Evolutionary conservation across 2,888 invertebrate genomes (phyloP), one percentile per base, ranked within the genome.

Genomic region (Lasioglossum lativentre): DNA sequence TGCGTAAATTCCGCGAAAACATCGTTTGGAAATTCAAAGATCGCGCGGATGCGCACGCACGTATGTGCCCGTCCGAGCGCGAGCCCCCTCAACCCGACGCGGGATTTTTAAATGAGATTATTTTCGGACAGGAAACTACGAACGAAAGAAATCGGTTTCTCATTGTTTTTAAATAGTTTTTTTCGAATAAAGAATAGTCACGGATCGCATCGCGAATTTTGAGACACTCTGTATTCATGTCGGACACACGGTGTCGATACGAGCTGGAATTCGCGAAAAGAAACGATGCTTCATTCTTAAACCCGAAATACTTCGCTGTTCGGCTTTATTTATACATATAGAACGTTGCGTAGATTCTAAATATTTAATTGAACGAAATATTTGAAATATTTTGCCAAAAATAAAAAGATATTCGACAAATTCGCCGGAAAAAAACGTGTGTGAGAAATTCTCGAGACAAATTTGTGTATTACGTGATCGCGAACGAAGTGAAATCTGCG

Each of bases 361-460:
- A 47, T 38, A 14, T n/a, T 77, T 1, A 30, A 38, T 12, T 63
- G 66, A 45, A n/a, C 4, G 34, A 82, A n/a, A 5, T 42, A 66
- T 70, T 56, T 74, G 6, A 59, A 59, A 68, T 77, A 59, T 70
- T 82, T 70, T 34, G 30, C 30, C 10, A 3, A 56, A 52, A 16
- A 27, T 12, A 45, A 73, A 30, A 66, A 42, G 38, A 12, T 78
- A 71, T 75, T 82, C 63, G 52, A 52, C 34, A 52, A 63, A 56
- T n/a, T 56, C 16, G 38, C 23, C 16, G 19, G 27, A 19, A n/a
- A 27, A 4, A 78, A 71, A 52, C 19, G 12, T 45, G 52, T 70
- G 47, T 78, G 38, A 40, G 42, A 75, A 73, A 85, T 83, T 66
- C 79, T 85, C 79, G 66, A 75, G 63, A 66, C 56, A 71, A 83